phyloP scores from a whole-genome alignment of 2,113 vertebrate species.

The Oncorhynchus keta region DNA sequence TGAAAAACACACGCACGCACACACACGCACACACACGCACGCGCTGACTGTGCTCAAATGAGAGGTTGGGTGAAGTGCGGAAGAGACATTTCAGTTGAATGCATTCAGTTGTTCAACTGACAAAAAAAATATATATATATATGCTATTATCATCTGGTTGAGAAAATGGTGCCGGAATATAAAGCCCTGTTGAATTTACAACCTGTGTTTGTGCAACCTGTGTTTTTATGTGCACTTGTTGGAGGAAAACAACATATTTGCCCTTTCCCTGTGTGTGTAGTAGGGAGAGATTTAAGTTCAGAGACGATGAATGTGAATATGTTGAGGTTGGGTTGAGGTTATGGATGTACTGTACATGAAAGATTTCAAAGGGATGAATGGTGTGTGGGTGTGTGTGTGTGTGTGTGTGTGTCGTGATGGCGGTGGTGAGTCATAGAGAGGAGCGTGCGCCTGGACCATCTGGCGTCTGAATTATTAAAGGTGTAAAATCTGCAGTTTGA shows the following conservation, averaged over 20 bases:
- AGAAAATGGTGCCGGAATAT: neutral
- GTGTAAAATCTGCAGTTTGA: constrained; percentile 64
- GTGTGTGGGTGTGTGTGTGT: neutral
- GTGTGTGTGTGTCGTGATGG: constrained; percentile 12
- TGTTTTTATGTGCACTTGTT: neutral
- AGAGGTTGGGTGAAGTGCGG: no score
- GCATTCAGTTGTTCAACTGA: no score
- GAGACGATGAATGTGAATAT: constrained; percentile 5
- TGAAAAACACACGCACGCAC: neutral
- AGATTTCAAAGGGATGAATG: no score
- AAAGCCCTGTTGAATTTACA: neutral
- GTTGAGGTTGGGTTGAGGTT: neutral
- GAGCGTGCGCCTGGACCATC: constrained; percentile 57
- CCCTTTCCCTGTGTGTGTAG: no score
- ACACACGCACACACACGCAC: constrained; percentile 16
- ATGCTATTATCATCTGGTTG: constrained; percentile 22
- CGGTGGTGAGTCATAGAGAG: constrained; percentile 62
- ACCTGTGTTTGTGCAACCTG: neutral
- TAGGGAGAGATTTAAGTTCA: neutral
- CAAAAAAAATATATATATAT: no score
- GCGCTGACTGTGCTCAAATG: constrained; percentile 18
- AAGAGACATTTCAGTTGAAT: no score
- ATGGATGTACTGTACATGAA: no score
- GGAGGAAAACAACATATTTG: no score
- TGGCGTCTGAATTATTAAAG: constrained; percentile 72